These are phyloP conservation scores for Tenthredo livida DNA, from an alignment of 2,888 invertebrate genomes.

Conservation along the genomic window DNA sequence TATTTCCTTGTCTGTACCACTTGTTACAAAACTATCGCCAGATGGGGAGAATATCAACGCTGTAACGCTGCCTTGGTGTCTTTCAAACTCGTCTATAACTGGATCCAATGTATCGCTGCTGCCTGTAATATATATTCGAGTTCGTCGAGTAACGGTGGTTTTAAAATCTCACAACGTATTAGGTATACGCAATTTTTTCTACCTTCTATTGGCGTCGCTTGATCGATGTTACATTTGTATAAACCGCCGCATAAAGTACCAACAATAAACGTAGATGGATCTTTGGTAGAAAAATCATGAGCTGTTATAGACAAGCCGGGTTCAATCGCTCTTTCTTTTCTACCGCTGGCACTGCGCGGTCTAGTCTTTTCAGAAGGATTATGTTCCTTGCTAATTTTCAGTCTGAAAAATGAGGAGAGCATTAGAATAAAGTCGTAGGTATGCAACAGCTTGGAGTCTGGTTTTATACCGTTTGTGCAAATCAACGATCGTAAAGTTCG, in stretches of 20 bases:
- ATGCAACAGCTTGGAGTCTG: background rate
- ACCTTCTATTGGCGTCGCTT: slow-evolving; percentile 63
- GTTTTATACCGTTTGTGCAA: slow-evolving; percentile 65
- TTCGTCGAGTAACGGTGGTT: background rate
- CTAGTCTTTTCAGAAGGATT: slow-evolving; percentile 74
- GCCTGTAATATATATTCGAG: slow-evolving; percentile 46
- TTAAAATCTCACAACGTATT: slow-evolving; percentile 1
- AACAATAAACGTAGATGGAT: slow-evolving; percentile 70
- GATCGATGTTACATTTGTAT: slow-evolving; percentile 73
- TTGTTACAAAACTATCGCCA: slow-evolving; percentile 70
- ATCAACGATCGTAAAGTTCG: slow-evolving; percentile 69
- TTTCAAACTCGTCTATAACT: slow-evolving; percentile 72
- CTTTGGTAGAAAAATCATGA: slow-evolving; percentile 72
- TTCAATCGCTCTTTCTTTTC: slow-evolving; percentile 72
- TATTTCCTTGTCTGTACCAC: slow-evolving; percentile 73
- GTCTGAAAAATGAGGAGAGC: slow-evolving; percentile 60
- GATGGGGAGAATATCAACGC: slow-evolving; percentile 70
- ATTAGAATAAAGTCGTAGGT: background rate
- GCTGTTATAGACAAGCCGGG: slow-evolving; percentile 72
- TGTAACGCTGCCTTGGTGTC: slow-evolving; percentile 72
- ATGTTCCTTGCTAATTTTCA: slow-evolving; percentile 73
- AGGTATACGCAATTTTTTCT: too few relatives aligned
- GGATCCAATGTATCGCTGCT: slow-evolving; percentile 68
- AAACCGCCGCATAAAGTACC: slow-evolving; percentile 75
- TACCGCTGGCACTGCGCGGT: slow-evolving; percentile 73